phyloP scores from a whole-genome alignment of 2,888 invertebrate genomes.

The Heliothis peltigera region DNA sequence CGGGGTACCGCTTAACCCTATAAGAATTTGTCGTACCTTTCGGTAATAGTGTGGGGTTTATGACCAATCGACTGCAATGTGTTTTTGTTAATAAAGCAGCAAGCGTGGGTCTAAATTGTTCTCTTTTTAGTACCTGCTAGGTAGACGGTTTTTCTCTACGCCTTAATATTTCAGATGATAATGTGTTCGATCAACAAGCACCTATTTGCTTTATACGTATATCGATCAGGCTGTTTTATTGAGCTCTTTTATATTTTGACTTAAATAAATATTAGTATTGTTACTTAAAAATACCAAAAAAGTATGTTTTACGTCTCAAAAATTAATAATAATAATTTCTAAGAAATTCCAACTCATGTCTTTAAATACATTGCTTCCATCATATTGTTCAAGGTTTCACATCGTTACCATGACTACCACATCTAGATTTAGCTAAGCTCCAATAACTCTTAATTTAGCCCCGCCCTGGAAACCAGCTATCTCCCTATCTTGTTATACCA shows the following conservation, averaged over 20 bases:
- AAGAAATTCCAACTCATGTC: background rate
- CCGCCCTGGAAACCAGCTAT: constrained; percentile 37
- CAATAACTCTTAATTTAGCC: constrained; percentile 42
- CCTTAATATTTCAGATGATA: constrained; percentile 1
- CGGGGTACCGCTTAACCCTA: constrained; percentile 56
- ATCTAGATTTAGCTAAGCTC: constrained; percentile 13
- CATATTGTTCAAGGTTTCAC: background rate
- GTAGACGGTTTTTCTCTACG: background rate
- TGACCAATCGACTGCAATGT: constrained; percentile 39
- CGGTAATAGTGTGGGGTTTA: constrained; percentile 43
- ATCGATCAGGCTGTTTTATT: no score
- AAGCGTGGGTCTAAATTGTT: constrained; percentile 26
- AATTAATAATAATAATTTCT: background rate
- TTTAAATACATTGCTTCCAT: background rate
- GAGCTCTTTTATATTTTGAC: no score
- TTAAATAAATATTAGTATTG: no score
- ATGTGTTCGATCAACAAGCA: background rate
- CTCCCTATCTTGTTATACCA: constrained; percentile 38
- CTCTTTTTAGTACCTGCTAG: background rate
- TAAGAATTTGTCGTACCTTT: constrained; percentile 56
- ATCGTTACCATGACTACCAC: background rate
- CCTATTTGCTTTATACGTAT: no score
- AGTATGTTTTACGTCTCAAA: no score
- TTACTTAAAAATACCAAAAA: no score
- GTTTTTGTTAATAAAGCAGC: constrained; percentile 57